These are phyloP conservation scores for Aepyceros melampus DNA, from an alignment of 2,113 vertebrate genomes.

Conservation along the genomic window DNA sequence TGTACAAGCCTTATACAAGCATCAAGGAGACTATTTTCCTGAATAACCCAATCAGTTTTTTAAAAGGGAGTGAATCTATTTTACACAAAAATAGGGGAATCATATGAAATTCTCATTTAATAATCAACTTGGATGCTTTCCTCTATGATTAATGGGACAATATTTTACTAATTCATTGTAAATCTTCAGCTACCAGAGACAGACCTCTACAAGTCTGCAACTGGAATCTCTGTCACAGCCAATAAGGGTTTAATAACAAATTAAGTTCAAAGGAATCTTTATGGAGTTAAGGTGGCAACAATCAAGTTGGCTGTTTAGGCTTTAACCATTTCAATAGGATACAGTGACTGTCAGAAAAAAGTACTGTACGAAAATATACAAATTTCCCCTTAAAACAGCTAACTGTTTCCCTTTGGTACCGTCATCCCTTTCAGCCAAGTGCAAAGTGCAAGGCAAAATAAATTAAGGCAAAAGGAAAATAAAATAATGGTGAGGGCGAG, in stretches of 20 bases:
- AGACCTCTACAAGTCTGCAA: background rate
- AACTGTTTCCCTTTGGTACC: conserved; percentile 52
- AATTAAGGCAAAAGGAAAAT: conserved; percentile 70
- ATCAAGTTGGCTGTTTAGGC: background rate
- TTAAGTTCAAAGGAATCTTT: conserved; percentile 38
- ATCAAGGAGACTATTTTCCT: background rate
- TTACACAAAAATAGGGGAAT: background rate
- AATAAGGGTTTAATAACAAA: conserved; percentile 5
- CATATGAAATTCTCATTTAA: background rate
- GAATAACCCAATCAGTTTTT: background rate
- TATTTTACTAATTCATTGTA: background rate
- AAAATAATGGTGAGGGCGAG: conserved; percentile 81
- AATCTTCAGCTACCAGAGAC: conserved; percentile 10
- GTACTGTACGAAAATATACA: conserved; percentile 73
- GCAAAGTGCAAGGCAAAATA: conserved; percentile 85
- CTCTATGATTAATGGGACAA: background rate
- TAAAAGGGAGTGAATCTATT: background rate
- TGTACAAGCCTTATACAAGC: background rate
- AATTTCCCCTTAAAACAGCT: conserved; percentile 56
- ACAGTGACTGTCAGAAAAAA: conserved; percentile 62
- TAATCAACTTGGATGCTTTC: background rate
- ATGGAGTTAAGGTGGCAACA: conserved; percentile 4
- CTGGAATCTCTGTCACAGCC: background rate
- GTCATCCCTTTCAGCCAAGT: conserved; percentile 72
- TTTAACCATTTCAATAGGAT: conserved; percentile 50